These are phyloP conservation scores for Dinomys branickii DNA, from an alignment of 2,113 vertebrate species.

Conservation along the genomic window DNA sequence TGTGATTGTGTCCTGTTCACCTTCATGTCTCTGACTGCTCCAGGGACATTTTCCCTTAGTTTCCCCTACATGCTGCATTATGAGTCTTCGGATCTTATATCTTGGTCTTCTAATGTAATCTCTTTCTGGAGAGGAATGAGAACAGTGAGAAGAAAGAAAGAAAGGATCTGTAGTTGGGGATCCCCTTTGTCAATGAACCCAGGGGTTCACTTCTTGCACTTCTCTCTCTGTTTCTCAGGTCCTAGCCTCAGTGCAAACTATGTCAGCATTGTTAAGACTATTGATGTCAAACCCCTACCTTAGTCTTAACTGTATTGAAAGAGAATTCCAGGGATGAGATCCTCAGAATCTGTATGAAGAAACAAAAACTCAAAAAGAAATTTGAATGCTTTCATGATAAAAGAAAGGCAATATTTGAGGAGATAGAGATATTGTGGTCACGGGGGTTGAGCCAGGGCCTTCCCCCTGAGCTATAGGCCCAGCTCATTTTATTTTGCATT, in stretches of 20 bases:
- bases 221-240: not conserved
- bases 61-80: not conserved
- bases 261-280: not conserved
- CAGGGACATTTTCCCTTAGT: not conserved
- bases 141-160: not conserved
- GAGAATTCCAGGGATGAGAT: not conserved
- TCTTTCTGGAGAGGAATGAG: not conserved
- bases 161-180: not conserved
- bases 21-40: not conserved
- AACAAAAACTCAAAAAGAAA: not conserved
- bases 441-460: not conserved
- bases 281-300: not conserved
- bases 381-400: not conserved
- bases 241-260: too few relatives aligned
- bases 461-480: not conserved
- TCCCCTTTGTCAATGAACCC: not conserved
- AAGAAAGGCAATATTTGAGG: not conserved
- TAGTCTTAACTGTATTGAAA: not conserved
- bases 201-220: fast-evolving
- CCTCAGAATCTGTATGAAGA: not conserved
- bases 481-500: not conserved
- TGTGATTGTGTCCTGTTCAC: not conserved
- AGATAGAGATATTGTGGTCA: not conserved
- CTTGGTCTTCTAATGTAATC: not conserved
- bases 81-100: not conserved